Evolutionary conservation across 2,113 vertebrate genomes (phyloP).

Genomic region (Crotalus tigris): DNA sequence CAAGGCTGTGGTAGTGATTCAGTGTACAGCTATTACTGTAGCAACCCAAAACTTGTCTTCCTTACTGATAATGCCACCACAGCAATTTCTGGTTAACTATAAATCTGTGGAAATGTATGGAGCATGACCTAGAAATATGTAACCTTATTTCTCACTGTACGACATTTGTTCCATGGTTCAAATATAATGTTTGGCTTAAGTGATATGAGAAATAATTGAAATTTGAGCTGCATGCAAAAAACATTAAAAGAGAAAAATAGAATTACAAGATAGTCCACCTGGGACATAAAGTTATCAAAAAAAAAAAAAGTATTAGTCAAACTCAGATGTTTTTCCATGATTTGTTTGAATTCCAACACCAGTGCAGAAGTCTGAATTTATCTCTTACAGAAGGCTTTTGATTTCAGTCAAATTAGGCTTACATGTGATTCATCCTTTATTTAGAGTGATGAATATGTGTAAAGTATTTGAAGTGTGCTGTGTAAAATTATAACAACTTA

Average conservation of each 20-base stretch:
- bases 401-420: not conserved
- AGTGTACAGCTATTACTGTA: not conserved
- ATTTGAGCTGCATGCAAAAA: constrained; percentile 8
- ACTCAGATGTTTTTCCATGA: not conserved
- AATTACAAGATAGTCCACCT: not conserved
- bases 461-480: not conserved
- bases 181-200: not conserved
- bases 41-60: not conserved
- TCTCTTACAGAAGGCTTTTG: not conserved
- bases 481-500: not conserved
- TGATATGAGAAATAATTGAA: constrained; percentile 36
- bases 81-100: not conserved
- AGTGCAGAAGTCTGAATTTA: no score
- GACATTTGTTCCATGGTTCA: not conserved
- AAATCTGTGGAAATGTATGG: not conserved
- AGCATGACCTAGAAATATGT: not conserved
- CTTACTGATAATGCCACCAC: not conserved
- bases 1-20: not conserved
- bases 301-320: not conserved
- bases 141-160: not conserved
- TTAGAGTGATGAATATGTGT: not conserved
- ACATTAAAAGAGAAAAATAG: not conserved
- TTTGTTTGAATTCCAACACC: not conserved
- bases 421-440: not conserved
- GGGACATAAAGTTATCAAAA: not conserved